phyloP scores from a whole-genome alignment of 2,113 vertebrate genomes.

The Apteryx owenii region DNA sequence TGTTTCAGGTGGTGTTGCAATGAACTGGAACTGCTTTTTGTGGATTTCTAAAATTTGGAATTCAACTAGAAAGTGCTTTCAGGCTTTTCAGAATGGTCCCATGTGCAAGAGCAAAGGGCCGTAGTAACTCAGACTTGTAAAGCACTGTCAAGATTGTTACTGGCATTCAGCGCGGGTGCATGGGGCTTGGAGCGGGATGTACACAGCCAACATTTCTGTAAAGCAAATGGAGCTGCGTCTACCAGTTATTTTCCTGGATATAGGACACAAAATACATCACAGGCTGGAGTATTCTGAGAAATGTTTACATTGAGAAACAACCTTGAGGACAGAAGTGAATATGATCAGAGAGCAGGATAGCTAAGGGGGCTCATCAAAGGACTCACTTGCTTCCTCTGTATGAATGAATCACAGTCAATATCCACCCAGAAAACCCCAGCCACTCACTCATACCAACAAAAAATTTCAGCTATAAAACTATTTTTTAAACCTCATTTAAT shows the following conservation, averaged over 20 bases:
- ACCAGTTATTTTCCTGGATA: neutral
- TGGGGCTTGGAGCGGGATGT: fast-evolving
- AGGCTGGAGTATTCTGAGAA: neutral
- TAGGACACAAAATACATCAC: neutral
- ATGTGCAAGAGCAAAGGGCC: no score
- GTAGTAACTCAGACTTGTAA: no score
- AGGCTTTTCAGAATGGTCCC: neutral
- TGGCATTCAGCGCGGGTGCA: neutral
- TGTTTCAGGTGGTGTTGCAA: neutral
- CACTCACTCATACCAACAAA: neutral
- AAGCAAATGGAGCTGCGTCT: neutral
- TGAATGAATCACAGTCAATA: neutral
- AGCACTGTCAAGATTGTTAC: fast-evolving
- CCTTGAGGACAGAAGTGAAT: neutral
- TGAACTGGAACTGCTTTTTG: neutral
- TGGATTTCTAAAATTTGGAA: neutral
- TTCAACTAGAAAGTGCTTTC: no score
- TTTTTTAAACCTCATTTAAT: constrained; percentile 84
- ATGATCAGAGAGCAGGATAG: fast-evolving
- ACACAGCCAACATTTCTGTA: neutral
- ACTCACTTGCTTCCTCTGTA: neutral
- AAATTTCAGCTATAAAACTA: neutral
- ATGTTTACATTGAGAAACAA: neutral
- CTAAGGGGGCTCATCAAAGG: fast-evolving
- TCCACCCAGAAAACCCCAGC: fast-evolving